These are phyloP conservation scores for Syrphus vitripennis DNA, from an alignment of 2,888 invertebrate species.

Conservation along the genomic window DNA sequence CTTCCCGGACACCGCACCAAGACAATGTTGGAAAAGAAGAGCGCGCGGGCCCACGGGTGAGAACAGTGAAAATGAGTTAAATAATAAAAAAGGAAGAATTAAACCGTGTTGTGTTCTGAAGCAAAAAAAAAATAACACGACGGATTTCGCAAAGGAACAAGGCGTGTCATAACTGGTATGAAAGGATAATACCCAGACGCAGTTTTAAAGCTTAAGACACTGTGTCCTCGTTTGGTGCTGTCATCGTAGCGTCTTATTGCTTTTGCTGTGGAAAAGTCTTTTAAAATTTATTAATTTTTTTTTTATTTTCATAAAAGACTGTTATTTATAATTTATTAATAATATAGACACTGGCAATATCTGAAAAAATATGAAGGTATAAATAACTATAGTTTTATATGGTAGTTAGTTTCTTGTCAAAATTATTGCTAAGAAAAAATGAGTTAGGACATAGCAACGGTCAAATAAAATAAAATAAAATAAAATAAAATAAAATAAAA, in stretches of 20 bases:
- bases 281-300: slow-evolving; percentile 68
- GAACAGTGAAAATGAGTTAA: slow-evolving; percentile 31
- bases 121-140: not conserved
- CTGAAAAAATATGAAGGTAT: no score
- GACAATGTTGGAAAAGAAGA: not conserved
- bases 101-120: not conserved
- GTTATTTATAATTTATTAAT: slow-evolving; percentile 11
- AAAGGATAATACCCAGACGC: slow-evolving; percentile 62
- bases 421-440: no score
- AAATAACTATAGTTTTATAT: no score
- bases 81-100: slow-evolving; percentile 33
- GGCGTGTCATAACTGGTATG: slow-evolving; percentile 53
- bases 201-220: slow-evolving; percentile 58
- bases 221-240: slow-evolving; percentile 58
- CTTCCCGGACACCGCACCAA: slow-evolving; percentile 49
- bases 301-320: not conserved
- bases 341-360: no score
- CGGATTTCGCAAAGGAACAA: slow-evolving; percentile 1
- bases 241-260: slow-evolving; percentile 50
- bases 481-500: no score
- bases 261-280: slow-evolving; percentile 18
- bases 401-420: no score
- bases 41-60: not conserved
- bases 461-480: no score
- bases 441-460: no score